These are phyloP conservation scores for Panzeria rudis DNA, from an alignment of 2,888 invertebrate species.

Conservation along the genomic window DNA sequence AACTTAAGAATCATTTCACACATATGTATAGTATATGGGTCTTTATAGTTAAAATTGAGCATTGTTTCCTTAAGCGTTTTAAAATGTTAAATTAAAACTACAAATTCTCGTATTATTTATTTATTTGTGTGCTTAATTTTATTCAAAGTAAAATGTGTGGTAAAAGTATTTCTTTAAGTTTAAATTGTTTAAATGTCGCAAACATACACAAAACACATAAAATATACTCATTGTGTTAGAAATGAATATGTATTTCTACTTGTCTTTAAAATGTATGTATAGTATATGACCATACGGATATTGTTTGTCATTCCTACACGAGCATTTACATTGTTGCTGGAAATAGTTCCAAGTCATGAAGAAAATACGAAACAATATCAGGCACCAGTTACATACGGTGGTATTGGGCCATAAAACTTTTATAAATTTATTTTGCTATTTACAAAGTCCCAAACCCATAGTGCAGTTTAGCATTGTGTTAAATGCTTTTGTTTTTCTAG, in stretches of 20 bases:
- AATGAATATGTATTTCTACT: background rate
- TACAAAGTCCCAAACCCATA: background rate
- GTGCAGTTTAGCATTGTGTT: conserved; percentile 40
- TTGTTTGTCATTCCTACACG: conserved; percentile 29
- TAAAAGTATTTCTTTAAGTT: conserved; percentile 7
- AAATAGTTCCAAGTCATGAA: background rate
- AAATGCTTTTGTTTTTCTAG: conserved; percentile 14
- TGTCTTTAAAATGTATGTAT: background rate
- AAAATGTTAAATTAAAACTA: too few species aligned
- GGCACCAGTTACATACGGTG: background rate
- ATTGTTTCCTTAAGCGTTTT: too few species aligned
- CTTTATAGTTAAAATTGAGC: too few species aligned
- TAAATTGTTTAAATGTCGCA: conserved; percentile 20
- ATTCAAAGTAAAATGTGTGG: background rate
- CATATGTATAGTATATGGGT: too few species aligned
- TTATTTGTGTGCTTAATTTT: background rate
- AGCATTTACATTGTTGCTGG: conserved; percentile 8
- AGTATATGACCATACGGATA: conserved; percentile 8
- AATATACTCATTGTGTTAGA: background rate
- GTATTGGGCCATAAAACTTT: background rate
- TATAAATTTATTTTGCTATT: background rate
- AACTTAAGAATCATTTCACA: too few species aligned
- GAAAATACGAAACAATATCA: background rate
- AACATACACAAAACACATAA: background rate
- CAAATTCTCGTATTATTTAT: background rate